These are phyloP conservation scores for Aphelocoma coerulescens DNA, from an alignment of 2,113 vertebrate species.

Conservation along the genomic window DNA sequence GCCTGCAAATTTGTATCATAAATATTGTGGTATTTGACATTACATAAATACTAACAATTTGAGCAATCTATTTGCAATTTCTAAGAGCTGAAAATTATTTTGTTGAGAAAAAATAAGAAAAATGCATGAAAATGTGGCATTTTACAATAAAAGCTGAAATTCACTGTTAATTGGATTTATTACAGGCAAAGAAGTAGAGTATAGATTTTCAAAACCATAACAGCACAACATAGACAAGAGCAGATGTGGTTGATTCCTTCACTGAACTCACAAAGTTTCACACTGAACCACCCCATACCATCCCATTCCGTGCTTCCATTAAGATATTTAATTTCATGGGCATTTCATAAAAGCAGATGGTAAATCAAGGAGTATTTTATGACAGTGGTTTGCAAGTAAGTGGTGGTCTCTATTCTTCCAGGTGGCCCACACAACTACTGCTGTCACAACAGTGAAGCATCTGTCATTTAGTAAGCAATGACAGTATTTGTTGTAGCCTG, in stretches of 20 bases:
- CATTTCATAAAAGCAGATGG: background rate
- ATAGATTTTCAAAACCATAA: background rate
- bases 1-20: background rate
- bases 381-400: background rate
- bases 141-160: background rate
- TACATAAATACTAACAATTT: background rate
- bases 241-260: background rate
- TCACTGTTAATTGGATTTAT: background rate
- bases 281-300: background rate
- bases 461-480: background rate
- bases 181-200: background rate
- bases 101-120: background rate
- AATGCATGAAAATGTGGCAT: background rate
- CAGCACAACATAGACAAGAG: background rate
- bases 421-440: background rate
- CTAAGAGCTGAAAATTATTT: background rate
- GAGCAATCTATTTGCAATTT: background rate
- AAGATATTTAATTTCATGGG: background rate
- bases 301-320: background rate
- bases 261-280: background rate
- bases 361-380: background rate
- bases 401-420: background rate
- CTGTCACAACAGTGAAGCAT: background rate
- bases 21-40: background rate
- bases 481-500: background rate